Percentiles rank a stretch among this genome's conserved stretches.
Evolutionary conservation across 2,888 invertebrate species (phyloP).

Genomic region (Slavum lentiscoides): DNA sequence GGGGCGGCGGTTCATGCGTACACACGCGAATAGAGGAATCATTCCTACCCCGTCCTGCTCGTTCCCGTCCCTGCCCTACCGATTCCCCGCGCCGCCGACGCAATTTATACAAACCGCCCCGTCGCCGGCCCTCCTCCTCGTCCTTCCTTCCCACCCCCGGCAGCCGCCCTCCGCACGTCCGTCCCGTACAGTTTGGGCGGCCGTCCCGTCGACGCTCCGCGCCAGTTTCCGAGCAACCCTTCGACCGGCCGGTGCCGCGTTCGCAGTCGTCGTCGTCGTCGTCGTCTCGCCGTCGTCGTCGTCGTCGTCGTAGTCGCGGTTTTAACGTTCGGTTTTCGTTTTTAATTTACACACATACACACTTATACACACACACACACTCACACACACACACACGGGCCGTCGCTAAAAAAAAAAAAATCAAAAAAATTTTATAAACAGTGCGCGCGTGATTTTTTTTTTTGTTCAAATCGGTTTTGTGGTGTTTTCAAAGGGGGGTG

Average conservation of each 20-base stretch:
- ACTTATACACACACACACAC: neutral
- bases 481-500: neutral
- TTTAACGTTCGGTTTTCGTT: neutral
- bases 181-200: neutral
- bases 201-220: slow-evolving; percentile 26
- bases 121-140: neutral
- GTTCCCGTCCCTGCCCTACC: neutral
- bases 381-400: too few relatives aligned
- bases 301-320: neutral
- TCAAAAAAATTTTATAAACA: too few relatives aligned
- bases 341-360: neutral
- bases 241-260: slow-evolving; percentile 35
- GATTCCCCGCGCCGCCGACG: slow-evolving; percentile 10
- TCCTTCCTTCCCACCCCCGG: too few relatives aligned
- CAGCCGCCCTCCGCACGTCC: neutral
- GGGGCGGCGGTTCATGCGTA: slow-evolving; percentile 1
- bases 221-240: slow-evolving; percentile 50
- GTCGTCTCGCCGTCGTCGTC: neutral
- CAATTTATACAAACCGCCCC: slow-evolving; percentile 25
- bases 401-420: neutral
- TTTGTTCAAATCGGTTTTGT: neutral
- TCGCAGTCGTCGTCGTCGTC: neutral
- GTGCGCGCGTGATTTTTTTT: neutral
- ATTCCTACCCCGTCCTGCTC: neutral
- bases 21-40: slow-evolving; percentile 34